These are phyloP conservation scores for Chinchilla lanigera DNA, from an alignment of 2,113 vertebrate genomes.

Conservation along the genomic window DNA sequence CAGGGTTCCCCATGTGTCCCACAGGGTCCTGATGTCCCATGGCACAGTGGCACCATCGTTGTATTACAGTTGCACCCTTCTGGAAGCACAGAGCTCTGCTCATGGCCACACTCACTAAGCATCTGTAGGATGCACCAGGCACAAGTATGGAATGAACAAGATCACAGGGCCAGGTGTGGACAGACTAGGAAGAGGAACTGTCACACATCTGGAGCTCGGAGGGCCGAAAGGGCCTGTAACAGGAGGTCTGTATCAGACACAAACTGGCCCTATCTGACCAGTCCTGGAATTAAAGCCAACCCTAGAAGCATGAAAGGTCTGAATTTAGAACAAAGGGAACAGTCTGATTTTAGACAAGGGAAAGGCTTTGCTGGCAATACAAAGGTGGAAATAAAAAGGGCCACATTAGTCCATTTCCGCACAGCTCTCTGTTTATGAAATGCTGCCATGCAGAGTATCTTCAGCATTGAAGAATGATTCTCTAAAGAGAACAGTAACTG, in stretches of 20 bases:
- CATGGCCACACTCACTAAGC: neutral
- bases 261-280: neutral
- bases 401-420: fast-evolving
- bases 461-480: neutral
- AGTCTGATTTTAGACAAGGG: neutral
- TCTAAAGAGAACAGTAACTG: neutral
- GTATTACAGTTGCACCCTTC: neutral
- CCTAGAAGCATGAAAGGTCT: neutral
- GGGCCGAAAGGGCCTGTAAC: neutral
- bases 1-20: neutral
- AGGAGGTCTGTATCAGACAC: neutral
- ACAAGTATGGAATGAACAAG: fast-evolving
- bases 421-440: neutral
- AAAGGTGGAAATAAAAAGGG: neutral
- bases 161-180: neutral
- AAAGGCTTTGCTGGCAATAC: neutral
- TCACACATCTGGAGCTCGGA: neutral
- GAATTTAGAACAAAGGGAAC: neutral
- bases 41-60: neutral
- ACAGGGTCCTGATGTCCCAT: too few relatives aligned
- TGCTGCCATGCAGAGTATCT: too few relatives aligned
- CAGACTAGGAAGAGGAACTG: neutral
- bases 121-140: neutral
- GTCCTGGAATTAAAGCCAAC: neutral
- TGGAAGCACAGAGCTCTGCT: neutral